Percentiles rank a stretch among this genome's conserved stretches.
Evolutionary conservation across 2,888 invertebrate genomes (phyloP).

Genomic region (Epinotia bilunana): DNA sequence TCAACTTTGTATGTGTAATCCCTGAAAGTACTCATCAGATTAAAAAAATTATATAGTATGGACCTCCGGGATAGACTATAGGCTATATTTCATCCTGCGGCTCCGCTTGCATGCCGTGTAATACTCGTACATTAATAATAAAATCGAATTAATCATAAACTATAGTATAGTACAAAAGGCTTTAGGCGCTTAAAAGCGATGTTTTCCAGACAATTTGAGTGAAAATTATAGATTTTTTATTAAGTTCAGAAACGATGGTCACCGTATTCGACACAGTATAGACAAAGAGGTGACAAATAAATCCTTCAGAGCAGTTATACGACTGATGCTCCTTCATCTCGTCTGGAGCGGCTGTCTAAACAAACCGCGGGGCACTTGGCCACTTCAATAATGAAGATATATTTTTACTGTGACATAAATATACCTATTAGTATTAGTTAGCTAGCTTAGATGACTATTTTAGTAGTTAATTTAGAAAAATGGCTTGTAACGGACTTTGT

Average conservation of each 20-base stretch:
- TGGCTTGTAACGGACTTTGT: no score
- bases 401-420: constrained; percentile 1
- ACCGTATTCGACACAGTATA: constrained; percentile 15
- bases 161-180: no score
- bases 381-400: neutral
- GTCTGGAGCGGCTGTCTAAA: constrained; percentile 22
- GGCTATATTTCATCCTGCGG: no score
- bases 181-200: no score
- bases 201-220: no score
- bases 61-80: no score
- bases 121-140: no score
- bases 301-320: constrained; percentile 29
- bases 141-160: no score
- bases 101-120: no score
- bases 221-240: neutral
- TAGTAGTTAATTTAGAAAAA: neutral
- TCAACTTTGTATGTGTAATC: no score
- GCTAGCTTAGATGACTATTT: neutral
- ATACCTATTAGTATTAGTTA: neutral
- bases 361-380: neutral
- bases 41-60: no score
- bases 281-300: constrained; percentile 23
- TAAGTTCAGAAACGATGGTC: neutral
- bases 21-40: no score
- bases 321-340: constrained; percentile 33